A percentile compares a stretch with the other conserved stretches of the same genome.
phyloP scores from a whole-genome alignment of 2,888 invertebrate species.

The Dorcus hopei region DNA sequence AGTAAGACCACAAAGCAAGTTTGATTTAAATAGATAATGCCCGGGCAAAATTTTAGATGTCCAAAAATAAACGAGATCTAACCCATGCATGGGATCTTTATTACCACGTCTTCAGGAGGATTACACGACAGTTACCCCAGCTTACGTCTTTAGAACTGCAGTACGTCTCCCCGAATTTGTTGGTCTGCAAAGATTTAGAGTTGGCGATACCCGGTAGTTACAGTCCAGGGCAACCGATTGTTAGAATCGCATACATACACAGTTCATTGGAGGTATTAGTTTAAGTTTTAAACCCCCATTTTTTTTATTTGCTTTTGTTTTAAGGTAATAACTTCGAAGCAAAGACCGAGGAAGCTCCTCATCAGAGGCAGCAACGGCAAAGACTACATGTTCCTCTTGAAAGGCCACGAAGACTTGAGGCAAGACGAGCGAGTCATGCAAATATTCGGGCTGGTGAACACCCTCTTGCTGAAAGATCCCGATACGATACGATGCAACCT shows the following conservation, averaged over 20 bases:
- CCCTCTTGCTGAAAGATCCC: constrained; percentile 88
- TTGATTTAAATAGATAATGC: too few species aligned
- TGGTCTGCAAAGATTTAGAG: constrained; percentile 87
- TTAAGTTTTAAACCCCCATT: constrained; percentile 6
- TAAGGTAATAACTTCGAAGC: constrained; percentile 96
- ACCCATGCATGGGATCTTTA: constrained; percentile 99
- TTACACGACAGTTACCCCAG: constrained; percentile 91
- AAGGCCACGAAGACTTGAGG: constrained; percentile 97
- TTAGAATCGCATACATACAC: constrained; percentile 86
- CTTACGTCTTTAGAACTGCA: constrained; percentile 87
- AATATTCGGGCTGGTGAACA: constrained; percentile 88
- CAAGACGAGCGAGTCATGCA: constrained; percentile 99
- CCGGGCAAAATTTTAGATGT: constrained; percentile 56
- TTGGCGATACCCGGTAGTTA: constrained; percentile 98
- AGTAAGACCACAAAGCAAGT: constrained; percentile 36
- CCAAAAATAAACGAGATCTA: constrained; percentile 83
- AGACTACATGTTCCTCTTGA: constrained; percentile 96
- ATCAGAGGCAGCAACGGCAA: constrained; percentile 94
- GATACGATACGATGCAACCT: constrained; percentile 88
- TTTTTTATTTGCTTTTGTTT: constrained; percentile 5
- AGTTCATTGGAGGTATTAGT: constrained; percentile 75
- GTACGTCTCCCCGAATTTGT: constrained; percentile 91
- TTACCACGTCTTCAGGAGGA: constrained; percentile 96
- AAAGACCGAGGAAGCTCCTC: constrained; percentile 91
- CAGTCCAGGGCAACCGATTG: constrained; percentile 85